phyloP scores from a whole-genome alignment of 2,797 vertebrate species.

The Microhierax caerulescens region DNA sequence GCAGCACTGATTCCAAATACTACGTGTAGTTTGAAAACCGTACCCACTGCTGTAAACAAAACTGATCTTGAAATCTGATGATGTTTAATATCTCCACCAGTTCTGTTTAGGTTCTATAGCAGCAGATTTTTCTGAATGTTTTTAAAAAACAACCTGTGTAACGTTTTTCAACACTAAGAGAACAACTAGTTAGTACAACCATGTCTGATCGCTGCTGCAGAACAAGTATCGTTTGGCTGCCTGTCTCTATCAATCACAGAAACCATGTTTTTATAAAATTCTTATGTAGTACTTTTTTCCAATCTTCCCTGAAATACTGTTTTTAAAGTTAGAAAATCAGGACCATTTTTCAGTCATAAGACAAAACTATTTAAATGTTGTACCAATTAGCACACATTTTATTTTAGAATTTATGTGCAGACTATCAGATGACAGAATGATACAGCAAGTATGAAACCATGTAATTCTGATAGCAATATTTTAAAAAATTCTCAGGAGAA shows the following conservation, averaged over 20 bases:
- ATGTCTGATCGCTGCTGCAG: neutral
- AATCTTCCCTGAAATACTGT: neutral
- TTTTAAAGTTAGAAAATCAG: neutral
- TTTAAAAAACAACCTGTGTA: neutral
- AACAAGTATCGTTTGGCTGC: neutral
- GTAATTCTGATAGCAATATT: constrained; percentile 79
- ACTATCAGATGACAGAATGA: constrained; percentile 40
- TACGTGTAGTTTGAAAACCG: neutral
- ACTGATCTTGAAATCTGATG: neutral
- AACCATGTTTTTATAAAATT: neutral
- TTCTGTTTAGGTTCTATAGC: neutral
- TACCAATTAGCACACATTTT: constrained; percentile 40
- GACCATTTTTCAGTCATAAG: neutral
- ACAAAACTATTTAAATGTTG: constrained; percentile 41
- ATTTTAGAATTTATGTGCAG: constrained; percentile 47
- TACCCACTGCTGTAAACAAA: neutral
- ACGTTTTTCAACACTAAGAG: neutral
- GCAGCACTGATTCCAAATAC: constrained; percentile 9
- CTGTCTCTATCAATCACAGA: neutral
- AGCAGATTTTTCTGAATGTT: neutral
- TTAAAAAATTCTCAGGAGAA: constrained; percentile 74
- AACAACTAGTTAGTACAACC: neutral
- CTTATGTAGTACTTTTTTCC: neutral
- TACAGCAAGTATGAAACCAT: constrained; percentile 42
- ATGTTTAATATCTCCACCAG: neutral